These are phyloP conservation scores for Danio kyathit DNA, from an alignment of 2,797 vertebrate genomes.

Conservation along the genomic window DNA sequence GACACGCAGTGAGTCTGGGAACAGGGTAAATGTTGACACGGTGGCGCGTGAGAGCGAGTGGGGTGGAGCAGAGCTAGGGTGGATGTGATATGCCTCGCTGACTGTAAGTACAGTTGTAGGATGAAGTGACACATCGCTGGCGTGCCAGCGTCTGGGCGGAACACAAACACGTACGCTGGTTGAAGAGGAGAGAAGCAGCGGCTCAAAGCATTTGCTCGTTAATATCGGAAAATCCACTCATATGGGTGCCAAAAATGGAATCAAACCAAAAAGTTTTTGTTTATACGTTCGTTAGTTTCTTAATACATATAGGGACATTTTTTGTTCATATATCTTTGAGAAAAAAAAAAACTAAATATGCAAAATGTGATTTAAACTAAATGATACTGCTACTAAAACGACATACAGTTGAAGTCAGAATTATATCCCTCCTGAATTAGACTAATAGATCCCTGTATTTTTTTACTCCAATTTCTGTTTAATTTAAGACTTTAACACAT, in stretches of 20 bases:
- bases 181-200: slow-evolving; percentile 49
- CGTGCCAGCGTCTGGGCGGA: slow-evolving; percentile 57
- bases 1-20: slow-evolving; percentile 27
- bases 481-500: too few relatives aligned
- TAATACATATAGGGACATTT: too few relatives aligned
- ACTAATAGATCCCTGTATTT: too few relatives aligned
- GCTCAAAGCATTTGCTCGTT: slow-evolving; percentile 43
- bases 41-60: slow-evolving; percentile 51
- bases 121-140: slow-evolving; percentile 45
- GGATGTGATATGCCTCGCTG: slow-evolving; percentile 55
- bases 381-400: too few relatives aligned
- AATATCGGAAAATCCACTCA: not conserved
- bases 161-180: slow-evolving; percentile 3
- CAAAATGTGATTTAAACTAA: too few relatives aligned
- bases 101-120: slow-evolving; percentile 56
- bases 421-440: too few relatives aligned
- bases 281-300: not conserved
- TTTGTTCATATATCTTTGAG: too few relatives aligned
- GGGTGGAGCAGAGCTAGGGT: slow-evolving; percentile 45
- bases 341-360: too few relatives aligned
- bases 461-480: too few relatives aligned
- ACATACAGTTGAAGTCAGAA: too few relatives aligned
- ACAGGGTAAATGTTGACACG: slow-evolving; percentile 46
- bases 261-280: not conserved
- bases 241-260: not conserved